Evolutionary conservation across 2,113 vertebrate species (phyloP).

Genomic region (Lonchura striata): DNA sequence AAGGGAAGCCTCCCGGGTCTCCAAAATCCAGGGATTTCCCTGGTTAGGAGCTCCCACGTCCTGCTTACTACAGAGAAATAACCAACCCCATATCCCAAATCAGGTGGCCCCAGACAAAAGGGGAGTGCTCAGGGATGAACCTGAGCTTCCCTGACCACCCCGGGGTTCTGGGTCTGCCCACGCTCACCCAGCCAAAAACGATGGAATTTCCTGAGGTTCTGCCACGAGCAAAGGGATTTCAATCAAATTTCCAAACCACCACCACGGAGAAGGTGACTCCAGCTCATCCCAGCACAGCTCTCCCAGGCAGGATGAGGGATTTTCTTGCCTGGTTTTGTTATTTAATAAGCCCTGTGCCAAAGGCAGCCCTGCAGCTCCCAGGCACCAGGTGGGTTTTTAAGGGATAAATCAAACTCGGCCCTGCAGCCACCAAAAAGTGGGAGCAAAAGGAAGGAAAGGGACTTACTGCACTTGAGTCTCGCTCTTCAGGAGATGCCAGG

Average conservation of each 20-base stretch:
- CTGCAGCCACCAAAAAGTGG: fast-evolving
- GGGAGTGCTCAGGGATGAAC: constrained; percentile 62
- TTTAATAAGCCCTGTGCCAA: not conserved
- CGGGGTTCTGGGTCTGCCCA: constrained; percentile 76
- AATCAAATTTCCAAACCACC: constrained; percentile 11
- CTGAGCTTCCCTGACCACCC: constrained; percentile 65
- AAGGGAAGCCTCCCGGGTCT: not conserved
- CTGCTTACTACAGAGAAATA: constrained; percentile 69
- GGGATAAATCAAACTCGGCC: not conserved
- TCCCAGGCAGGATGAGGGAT: not conserved
- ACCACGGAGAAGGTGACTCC: not conserved
- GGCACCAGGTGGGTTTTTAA: not conserved
- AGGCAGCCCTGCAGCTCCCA: not conserved
- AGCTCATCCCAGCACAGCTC: not conserved
- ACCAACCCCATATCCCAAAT: constrained; percentile 69
- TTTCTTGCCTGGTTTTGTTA: not conserved
- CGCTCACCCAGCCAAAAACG: constrained; percentile 44
- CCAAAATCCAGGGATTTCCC: constrained; percentile 3
- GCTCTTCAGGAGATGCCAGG: constrained; percentile 72
- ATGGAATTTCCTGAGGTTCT: not conserved
- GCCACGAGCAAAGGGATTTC: constrained; percentile 66
- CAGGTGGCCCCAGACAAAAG: constrained; percentile 77
- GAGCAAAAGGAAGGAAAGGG: not conserved
- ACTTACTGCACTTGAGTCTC: constrained; percentile 94
- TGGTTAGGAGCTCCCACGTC: constrained; percentile 73